Base-by-base conservation (phyloP, 2,797 vertebrate species). In the Danio aesculapii region DNA sequence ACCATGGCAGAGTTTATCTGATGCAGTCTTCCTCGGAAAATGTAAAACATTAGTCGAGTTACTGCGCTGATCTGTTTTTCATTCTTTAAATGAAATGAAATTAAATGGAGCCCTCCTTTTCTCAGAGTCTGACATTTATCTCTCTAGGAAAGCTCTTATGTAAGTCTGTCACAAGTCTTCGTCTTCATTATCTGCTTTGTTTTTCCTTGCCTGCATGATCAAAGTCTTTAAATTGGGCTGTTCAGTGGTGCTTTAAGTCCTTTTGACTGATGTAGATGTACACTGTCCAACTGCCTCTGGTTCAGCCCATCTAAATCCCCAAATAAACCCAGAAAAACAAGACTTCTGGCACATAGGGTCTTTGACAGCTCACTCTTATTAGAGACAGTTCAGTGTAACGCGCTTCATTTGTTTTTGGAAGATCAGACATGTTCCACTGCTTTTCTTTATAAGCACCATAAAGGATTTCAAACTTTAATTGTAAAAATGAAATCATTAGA, bases 91-190 rank as follows among this genome's bases (percentile, higher is more conserved):
- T 1, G 1, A 55, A 71, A 30, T 30, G 30, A 30, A 30, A 47
- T 3, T 5, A 47, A 59, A 21, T 43, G n/a, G 19, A 43, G 58
- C 16, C 21, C 47, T 75, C 6, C 47, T 41, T 52, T 53, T 8
- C 12, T 58, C 47, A 5, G n/a, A 43, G 49, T 76, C 53, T 59
- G 72, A 61, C 58, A 68, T 21, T n/a, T 57, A 55, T 67, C 55
- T 69, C 58, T 61, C 49, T 52, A 13, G 21, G 21, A 41, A 69
- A 69, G 66, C 30, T 57, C 69, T 83, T 81, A 69, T 67, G 70
- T 30, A 30, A 30, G 30, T 30, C 30, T 30, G 30, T 3, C 30
- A 30, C 61, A 82, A 81, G 30, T 53, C 13, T 57, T 76, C n/a
- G 6, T 80, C 53, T 7, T 63, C 52, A 43, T 72, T 66, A 71